A percentile compares a stretch with the other conserved stretches of the same genome.
Conservation (phyloP, 2,113 vertebrate genomes). For the Glaucomys volans region DNA sequence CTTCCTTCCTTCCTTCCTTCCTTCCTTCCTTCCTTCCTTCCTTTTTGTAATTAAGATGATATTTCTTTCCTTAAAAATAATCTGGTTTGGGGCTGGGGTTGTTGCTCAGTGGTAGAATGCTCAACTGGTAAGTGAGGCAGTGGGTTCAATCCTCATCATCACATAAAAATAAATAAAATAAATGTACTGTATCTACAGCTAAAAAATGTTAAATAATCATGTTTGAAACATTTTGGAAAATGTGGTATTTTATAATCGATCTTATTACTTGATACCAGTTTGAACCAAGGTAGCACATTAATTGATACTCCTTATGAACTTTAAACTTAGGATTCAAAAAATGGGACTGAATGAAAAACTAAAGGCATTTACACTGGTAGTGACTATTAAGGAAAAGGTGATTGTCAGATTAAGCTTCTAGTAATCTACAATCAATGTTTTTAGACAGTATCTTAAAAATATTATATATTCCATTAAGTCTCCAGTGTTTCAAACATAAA, state of each 20-base stretch:
- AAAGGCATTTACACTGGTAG: background rate
- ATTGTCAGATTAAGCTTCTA: background rate
- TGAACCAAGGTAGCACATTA: background rate
- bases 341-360: background rate
- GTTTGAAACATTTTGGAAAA: constrained; percentile 40
- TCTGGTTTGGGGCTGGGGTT: background rate
- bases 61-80: constrained; percentile 3
- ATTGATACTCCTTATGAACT: background rate
- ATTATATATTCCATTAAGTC: background rate
- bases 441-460: background rate
- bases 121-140: too few relatives aligned
- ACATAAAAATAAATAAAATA: too few relatives aligned
- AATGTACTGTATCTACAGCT: too few relatives aligned
- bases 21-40: too few relatives aligned
- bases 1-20: too few relatives aligned
- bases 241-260: background rate
- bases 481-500: background rate
- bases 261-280: background rate
- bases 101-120: too few relatives aligned
- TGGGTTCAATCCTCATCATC: too few relatives aligned
- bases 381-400: background rate
- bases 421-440: background rate
- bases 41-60: background rate
- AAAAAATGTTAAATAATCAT: background rate
- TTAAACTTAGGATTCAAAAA: background rate